Evolutionary conservation across 2,113 vertebrate genomes (phyloP).

Genomic region (Mugil cephalus): DNA sequence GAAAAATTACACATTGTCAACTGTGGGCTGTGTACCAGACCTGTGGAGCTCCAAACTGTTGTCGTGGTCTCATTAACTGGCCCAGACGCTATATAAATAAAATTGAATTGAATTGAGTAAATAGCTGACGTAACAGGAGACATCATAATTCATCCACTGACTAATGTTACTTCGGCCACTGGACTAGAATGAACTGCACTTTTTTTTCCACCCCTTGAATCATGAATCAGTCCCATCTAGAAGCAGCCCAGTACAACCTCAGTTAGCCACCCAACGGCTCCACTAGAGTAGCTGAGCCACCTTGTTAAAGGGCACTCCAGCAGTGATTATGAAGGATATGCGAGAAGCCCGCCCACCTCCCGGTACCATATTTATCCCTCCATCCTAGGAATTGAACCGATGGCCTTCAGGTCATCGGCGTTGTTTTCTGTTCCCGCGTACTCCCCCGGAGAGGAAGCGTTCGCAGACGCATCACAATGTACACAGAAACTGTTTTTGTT

Average conservation of each 20-base stretch:
- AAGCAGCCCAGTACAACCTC: conserved; percentile 2
- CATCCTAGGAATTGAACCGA: background rate
- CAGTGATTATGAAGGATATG: conserved; percentile 3
- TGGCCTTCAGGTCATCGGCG: background rate
- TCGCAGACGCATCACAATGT: background rate
- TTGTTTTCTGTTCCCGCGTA: background rate
- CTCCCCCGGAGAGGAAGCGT: background rate
- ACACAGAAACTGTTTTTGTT: conserved; percentile 15
- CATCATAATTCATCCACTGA: too few relatives aligned
- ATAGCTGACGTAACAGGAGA: too few relatives aligned
- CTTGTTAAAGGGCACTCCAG: conserved; percentile 17
- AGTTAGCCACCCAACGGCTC: background rate
- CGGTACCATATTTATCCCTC: background rate
- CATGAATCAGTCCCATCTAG: conserved; percentile 9
- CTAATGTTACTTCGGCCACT: too few relatives aligned
- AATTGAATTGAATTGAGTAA: too few relatives aligned
- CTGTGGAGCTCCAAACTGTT: too few relatives aligned
- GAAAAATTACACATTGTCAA: too few relatives aligned
- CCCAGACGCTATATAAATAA: too few relatives aligned
- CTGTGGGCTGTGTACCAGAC: too few relatives aligned
- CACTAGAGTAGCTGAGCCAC: background rate
- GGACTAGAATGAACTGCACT: too few relatives aligned
- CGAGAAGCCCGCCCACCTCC: background rate
- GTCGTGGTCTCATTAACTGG: too few relatives aligned
- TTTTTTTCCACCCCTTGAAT: too few relatives aligned